These are phyloP conservation scores for Ceuthmochares aereus DNA, from an alignment of 2,113 vertebrate species.

Conservation along the genomic window DNA sequence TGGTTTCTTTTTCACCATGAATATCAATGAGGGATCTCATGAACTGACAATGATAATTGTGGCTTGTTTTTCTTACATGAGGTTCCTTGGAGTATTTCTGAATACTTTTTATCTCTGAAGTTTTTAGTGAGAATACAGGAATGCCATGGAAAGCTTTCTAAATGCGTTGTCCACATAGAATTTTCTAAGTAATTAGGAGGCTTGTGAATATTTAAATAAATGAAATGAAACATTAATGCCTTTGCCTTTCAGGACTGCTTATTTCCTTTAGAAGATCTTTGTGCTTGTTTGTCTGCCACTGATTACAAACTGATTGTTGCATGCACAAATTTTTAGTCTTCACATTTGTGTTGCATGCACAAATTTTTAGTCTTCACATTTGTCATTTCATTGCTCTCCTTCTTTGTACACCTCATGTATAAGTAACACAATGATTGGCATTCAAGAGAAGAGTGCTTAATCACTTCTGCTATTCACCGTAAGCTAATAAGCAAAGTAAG, in stretches of 20 bases:
- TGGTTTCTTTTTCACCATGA: not conserved
- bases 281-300: not conserved
- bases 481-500: not conserved
- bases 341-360: not conserved
- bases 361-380: not conserved
- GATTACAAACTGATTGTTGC: not conserved
- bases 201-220: not conserved
- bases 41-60: not conserved
- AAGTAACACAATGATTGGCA: not conserved
- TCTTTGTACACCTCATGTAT: not conserved
- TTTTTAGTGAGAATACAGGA: not conserved
- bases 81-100: not conserved
- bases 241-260: not conserved
- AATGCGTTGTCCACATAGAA: not conserved
- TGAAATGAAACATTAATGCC: not conserved
- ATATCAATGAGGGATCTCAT: not conserved
- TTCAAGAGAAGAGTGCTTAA: not conserved
- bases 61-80: not conserved
- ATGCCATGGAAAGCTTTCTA: not conserved
- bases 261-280: not conserved
- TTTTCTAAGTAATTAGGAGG: not conserved
- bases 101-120: not conserved
- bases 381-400: not conserved
- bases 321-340: not conserved
- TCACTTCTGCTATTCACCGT: not conserved